Percentiles rank a stretch among this genome's conserved stretches.
phyloP scores from a whole-genome alignment of 2,113 vertebrate species.

The Calonectris borealis region DNA sequence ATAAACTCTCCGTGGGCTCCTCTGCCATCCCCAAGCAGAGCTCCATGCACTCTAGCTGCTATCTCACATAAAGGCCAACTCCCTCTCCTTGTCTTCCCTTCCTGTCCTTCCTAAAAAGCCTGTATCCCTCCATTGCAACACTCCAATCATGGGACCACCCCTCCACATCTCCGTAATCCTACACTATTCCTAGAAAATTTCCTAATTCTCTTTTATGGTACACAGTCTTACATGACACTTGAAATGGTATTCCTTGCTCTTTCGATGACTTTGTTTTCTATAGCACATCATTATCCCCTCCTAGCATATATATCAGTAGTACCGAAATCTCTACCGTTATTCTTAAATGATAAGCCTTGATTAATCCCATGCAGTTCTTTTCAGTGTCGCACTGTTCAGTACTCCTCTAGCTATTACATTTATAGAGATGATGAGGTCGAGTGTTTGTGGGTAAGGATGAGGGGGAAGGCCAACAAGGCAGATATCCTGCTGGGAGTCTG shows the following conservation, averaged over 20 bases:
- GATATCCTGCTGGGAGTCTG: too few relatives aligned
- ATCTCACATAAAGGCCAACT: background rate
- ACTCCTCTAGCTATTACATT: background rate
- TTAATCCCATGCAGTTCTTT: background rate
- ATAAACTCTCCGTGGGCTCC: background rate
- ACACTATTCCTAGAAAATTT: background rate
- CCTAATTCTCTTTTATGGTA: background rate
- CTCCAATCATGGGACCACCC: background rate
- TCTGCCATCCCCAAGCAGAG: background rate
- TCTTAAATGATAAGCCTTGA: background rate
- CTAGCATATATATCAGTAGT: background rate
- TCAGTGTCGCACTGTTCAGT: background rate
- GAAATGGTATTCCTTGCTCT: background rate
- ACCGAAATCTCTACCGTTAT: background rate
- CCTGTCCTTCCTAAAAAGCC: background rate
- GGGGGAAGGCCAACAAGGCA: too few relatives aligned
- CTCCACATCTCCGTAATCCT: background rate
- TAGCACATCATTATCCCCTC: background rate
- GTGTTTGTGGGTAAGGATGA: too few relatives aligned
- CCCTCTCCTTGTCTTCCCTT: background rate
- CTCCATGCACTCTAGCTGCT: rapidly evolving
- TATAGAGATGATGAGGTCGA: background rate
- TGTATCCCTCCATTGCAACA: background rate
- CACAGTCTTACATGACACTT: background rate
- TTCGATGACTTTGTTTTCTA: background rate